Evolutionary conservation across 2,888 invertebrate species (phyloP).

Genomic region (Cryptosula pallasiana): DNA sequence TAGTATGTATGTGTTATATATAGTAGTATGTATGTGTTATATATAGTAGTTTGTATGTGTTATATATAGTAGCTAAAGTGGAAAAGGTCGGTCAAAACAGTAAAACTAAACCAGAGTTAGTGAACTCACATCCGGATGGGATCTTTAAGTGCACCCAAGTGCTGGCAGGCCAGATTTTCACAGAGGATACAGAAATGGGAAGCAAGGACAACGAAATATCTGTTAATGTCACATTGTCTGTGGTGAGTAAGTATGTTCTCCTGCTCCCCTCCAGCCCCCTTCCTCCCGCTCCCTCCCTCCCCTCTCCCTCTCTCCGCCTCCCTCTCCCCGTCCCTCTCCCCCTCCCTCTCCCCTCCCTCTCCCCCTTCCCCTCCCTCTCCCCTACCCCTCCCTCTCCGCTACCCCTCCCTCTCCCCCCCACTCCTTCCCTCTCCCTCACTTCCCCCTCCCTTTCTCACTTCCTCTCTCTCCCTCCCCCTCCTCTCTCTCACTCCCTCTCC

Average conservation of each 20-base stretch:
- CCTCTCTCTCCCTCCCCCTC: neutral
- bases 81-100: no score
- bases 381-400: neutral
- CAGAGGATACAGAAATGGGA: constrained; percentile 6
- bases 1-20: no score
- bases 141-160: neutral
- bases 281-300: neutral
- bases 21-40: no score
- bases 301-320: neutral
- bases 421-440: neutral
- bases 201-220: constrained; percentile 1
- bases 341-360: neutral
- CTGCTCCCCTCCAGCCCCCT: no score
- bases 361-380: neutral
- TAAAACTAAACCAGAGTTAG: neutral
- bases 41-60: no score
- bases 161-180: neutral
- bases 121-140: neutral
- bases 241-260: no score
- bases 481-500: neutral
- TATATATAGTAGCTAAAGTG: no score
- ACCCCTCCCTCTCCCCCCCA: neutral
- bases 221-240: neutral
- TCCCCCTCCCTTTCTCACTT: no score
- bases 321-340: neutral